Conservation (phyloP, 2,113 vertebrate species). For the Stigmatopora nigra region DNA sequence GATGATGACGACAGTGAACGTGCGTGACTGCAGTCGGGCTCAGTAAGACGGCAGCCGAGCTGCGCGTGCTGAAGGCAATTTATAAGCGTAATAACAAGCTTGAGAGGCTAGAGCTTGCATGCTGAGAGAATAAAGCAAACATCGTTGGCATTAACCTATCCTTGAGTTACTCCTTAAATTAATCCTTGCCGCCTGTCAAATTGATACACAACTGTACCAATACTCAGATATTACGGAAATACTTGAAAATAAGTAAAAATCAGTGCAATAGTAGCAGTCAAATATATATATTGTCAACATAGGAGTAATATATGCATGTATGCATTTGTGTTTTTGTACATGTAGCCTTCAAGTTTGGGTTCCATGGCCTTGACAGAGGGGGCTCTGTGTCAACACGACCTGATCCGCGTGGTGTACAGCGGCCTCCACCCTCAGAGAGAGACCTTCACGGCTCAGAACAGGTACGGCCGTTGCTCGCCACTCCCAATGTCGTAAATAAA, state of each 20-base stretch:
- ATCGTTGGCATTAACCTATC: background rate
- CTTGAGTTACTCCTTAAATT: constrained; percentile 15
- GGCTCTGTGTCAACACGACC: constrained; percentile 91
- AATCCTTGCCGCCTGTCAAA: constrained; percentile 11
- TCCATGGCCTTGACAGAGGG: constrained; percentile 96
- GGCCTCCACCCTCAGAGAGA: constrained; percentile 96
- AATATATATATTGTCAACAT: background rate
- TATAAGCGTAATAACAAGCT: constrained; percentile 57
- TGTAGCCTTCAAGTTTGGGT: constrained; percentile 88
- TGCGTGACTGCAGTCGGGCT: constrained; percentile 13
- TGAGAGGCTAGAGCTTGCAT: constrained; percentile 35
- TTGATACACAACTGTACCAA: too few relatives aligned
- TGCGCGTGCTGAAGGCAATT: constrained; percentile 28
- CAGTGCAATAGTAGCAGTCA: too few relatives aligned
- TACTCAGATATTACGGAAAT: too few relatives aligned
- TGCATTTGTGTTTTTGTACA: background rate
- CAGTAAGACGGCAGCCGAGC: constrained; percentile 28
- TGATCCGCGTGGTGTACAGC: constrained; percentile 93
- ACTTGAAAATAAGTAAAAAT: too few relatives aligned
- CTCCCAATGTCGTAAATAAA: constrained; percentile 15
- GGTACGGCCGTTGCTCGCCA: constrained; percentile 62
- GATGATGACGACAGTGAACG: background rate
- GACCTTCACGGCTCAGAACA: constrained; percentile 97
- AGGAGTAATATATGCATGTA: background rate
- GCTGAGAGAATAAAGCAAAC: constrained; percentile 38